Percentiles rank a stretch among this genome's conserved stretches.
Conservation (phyloP, 2,888 invertebrate genomes). For the Tyria jacobaeae region DNA sequence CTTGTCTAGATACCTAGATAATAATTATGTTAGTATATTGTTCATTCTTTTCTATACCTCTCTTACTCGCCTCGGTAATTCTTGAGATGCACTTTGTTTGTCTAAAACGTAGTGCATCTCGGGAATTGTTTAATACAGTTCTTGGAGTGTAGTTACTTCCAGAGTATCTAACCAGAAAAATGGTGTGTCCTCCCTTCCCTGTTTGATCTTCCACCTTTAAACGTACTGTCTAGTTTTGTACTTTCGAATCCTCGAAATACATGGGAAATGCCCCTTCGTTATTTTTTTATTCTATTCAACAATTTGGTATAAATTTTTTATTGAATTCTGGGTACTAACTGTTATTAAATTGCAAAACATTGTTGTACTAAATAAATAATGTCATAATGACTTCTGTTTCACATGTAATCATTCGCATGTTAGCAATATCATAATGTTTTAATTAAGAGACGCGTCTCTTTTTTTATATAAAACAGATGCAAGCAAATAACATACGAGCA, state of each 20-base stretch:
- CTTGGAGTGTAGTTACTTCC: not conserved
- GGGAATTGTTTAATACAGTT: not conserved
- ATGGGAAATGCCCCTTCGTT: too few species aligned
- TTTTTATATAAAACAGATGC: not conserved
- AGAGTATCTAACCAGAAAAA: too few species aligned
- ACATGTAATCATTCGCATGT: not conserved
- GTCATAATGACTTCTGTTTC: not conserved
- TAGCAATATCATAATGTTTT: not conserved
- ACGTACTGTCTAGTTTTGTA: too few species aligned
- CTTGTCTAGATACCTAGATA: conserved; percentile 3
- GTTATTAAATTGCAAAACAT: too few species aligned
- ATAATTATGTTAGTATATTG: conserved; percentile 19
- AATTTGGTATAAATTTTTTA: too few species aligned
- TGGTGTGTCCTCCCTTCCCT: too few species aligned
- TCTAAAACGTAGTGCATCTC: not conserved
- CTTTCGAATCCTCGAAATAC: too few species aligned
- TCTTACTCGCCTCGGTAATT: conserved; percentile 49
- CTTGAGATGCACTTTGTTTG: conserved; percentile 63
- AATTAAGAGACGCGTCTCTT: not conserved
- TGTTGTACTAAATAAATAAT: not conserved
- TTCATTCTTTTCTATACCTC: conserved; percentile 34
- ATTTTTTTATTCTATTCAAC: too few species aligned
- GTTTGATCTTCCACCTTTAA: too few species aligned
- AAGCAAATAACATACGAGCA: too few species aligned
- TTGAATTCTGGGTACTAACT: too few species aligned